These are phyloP conservation scores for Pelochelys cantorii DNA, from an alignment of 2,797 vertebrate genomes.

Conservation along the genomic window DNA sequence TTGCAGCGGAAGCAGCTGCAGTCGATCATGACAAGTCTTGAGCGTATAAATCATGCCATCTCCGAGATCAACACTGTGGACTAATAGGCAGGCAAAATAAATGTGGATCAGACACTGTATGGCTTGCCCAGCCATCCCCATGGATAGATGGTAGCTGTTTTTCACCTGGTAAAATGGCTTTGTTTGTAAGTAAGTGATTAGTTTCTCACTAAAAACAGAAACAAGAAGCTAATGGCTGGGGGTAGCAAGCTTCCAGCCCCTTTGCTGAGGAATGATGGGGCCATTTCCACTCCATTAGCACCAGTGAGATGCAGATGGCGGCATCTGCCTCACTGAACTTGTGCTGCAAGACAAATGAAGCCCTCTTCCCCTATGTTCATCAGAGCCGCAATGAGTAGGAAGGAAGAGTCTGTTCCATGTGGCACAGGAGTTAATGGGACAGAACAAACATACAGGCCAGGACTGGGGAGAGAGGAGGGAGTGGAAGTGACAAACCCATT, in stretches of 20 bases:
- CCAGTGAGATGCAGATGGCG: rapidly evolving
- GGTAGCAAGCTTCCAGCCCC: background rate
- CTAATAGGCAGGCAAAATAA: rapidly evolving
- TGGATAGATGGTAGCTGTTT: background rate
- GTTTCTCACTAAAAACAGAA: rapidly evolving
- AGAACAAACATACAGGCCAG: background rate
- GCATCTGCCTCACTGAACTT: background rate
- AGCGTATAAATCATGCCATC: background rate
- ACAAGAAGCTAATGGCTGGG: background rate
- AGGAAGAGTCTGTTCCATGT: background rate
- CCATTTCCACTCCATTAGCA: background rate
- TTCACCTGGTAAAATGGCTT: background rate
- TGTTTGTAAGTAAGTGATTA: background rate
- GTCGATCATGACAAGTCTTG: background rate
- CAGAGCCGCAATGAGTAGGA: background rate
- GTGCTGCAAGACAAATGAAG: background rate
- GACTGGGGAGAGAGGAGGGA: background rate
- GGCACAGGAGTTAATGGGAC: background rate
- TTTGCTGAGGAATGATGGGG: background rate
- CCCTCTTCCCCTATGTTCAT: background rate
- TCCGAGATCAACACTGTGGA: rapidly evolving
- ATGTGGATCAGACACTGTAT: rapidly evolving
- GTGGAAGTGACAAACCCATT: background rate
- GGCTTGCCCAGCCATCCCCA: rapidly evolving
- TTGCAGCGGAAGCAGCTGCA: background rate